phyloP scores from a whole-genome alignment of 2,888 invertebrate species.

The Coleophora flavipennella region DNA sequence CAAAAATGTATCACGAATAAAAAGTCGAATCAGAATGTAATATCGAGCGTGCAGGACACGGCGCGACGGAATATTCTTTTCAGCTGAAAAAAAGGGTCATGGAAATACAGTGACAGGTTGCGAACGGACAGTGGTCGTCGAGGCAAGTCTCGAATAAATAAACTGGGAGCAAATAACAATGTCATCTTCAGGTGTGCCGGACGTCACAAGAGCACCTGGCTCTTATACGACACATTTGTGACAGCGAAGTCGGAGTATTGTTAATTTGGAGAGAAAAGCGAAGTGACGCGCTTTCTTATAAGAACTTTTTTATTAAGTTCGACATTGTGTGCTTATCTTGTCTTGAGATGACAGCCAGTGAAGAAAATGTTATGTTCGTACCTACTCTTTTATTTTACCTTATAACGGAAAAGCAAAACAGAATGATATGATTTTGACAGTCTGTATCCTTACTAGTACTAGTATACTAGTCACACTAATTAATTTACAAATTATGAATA shows the following conservation, averaged over 20 bases:
- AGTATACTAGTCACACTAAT: too few species aligned
- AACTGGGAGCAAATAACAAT: conserved; percentile 53
- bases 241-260: conserved; percentile 41
- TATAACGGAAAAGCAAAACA: too few species aligned
- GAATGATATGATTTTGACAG: too few species aligned
- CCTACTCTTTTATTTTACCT: too few species aligned
- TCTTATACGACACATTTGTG: conserved; percentile 48
- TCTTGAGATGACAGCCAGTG: too few species aligned
- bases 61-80: conserved; percentile 63
- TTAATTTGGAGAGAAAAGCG: conserved; percentile 27
- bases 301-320: conserved; percentile 19
- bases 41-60: conserved; percentile 60
- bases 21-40: conserved; percentile 69
- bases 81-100: conserved; percentile 69
- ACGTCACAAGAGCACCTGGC: conserved; percentile 45
- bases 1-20: conserved; percentile 70
- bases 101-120: conserved; percentile 65
- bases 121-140: conserved; percentile 65
- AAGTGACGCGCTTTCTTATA: conserved; percentile 12
- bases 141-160: conserved; percentile 64
- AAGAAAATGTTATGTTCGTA: conserved; percentile 2
- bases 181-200: conserved; percentile 49
- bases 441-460: too few species aligned
- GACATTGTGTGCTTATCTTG: conserved; percentile 8
- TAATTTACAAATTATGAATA: too few species aligned